Base-by-base conservation (phyloP, 2,888 invertebrate genomes). In the Nemapogon koenigi region DNA sequence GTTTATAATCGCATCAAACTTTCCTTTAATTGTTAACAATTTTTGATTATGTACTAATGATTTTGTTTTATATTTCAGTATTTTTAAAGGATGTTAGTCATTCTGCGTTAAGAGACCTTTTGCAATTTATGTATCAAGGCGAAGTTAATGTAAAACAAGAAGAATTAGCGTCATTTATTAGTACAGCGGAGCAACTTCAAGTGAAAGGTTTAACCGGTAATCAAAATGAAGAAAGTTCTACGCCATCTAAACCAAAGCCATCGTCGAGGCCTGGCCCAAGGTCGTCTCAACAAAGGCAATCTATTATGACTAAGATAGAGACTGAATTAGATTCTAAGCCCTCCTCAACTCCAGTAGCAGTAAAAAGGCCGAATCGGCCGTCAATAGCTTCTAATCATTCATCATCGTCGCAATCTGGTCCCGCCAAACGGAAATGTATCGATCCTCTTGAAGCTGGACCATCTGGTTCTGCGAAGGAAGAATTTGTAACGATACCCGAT, bases 131-230 rank as follows among this genome's bases (percentile, higher is more conserved):
- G 86, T 86, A 86, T 57, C 85, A 85, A 66, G 86, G 86, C 46
- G 86, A 86, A 71, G 86, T 86, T 55, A 86, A 86, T 79, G 86
- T 86, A 55, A 84, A 85, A 65, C 86, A 86, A 71, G 86, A 86
- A 68, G 86, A 86, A 46, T 81, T 86, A 67, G 84, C 86, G 53
- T 83, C 85, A 52, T 86, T 86, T 75, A 84, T 86, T 61, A 86
- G 85, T 73, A 86, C 86, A 58, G 86, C 86, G 62, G 86, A 86
- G 76, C 85, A 85, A 55, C 76, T 86, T 61, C 86, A 86, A 81
- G 85, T 86, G 46, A 86, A 86, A 78, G 86, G 86, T 69, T 68
- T 86, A 62, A 86, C 86, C 73, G 78, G 85, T 66, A 79, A 84
- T 81, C 83, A 81, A 55, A 79, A 76, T 68, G 79, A 80, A 68